Evolutionary conservation across 2,113 vertebrate species (phyloP).

Genomic region (Pyxicephalus adspersus): DNA sequence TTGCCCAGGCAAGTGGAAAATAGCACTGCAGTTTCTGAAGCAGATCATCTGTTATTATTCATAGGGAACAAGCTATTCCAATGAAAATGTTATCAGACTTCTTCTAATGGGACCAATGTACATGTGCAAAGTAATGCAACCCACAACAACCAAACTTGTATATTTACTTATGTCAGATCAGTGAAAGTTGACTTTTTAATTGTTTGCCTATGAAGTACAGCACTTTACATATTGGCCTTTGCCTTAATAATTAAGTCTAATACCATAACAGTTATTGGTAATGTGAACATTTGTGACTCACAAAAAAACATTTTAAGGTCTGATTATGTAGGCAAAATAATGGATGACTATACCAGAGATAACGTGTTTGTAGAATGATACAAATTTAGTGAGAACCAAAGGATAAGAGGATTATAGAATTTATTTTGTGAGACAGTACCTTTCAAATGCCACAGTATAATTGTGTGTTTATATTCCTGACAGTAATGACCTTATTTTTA

Average conservation of each 20-base stretch:
- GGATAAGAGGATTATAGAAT: constrained; percentile 32
- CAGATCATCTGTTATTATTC: neutral
- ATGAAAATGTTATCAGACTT: neutral
- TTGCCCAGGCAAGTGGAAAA: neutral
- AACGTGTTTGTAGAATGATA: neutral
- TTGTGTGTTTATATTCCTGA: constrained; percentile 8
- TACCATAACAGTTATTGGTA: too few relatives aligned
- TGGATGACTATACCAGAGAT: neutral
- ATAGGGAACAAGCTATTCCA: neutral
- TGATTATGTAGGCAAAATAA: neutral
- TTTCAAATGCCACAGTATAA: constrained; percentile 17
- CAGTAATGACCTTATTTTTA: constrained; percentile 37
- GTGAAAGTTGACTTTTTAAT: too few relatives aligned
- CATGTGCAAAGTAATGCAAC: too few relatives aligned
- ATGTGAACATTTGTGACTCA: too few relatives aligned
- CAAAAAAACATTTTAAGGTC: neutral
- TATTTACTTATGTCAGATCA: too few relatives aligned
- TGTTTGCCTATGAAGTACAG: too few relatives aligned
- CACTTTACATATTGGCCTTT: too few relatives aligned
- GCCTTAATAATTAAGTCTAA: too few relatives aligned
- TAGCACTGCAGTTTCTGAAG: neutral
- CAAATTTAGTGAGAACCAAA: neutral
- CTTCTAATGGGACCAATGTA: too few relatives aligned
- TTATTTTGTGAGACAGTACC: constrained; percentile 4
- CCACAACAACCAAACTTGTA: too few relatives aligned